phyloP scores from a whole-genome alignment of 2,888 invertebrate species.

The Ommatoiulus sabulosus region DNA sequence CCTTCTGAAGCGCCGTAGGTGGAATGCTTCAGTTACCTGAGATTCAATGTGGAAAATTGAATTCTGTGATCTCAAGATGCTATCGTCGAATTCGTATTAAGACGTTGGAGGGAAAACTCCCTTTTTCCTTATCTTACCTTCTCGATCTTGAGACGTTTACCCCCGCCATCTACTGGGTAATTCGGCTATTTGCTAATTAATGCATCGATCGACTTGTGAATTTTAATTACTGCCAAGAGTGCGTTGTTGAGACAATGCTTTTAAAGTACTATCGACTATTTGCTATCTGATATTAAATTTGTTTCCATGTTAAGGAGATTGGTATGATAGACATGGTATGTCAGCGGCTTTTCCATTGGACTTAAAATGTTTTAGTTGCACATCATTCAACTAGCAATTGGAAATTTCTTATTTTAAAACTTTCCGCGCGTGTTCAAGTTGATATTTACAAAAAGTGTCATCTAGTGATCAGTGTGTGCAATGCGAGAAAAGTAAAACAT shows the following conservation, averaged over 20 bases:
- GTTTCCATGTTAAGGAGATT: too few relatives aligned
- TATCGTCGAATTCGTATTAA: background rate
- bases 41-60: background rate
- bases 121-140: background rate
- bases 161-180: background rate
- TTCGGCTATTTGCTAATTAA: background rate
- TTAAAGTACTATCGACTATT: too few relatives aligned
- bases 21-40: background rate
- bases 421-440: too few relatives aligned
- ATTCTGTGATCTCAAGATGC: conserved; percentile 4
- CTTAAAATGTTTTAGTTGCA: too few relatives aligned
- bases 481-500: too few relatives aligned
- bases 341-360: too few relatives aligned
- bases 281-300: too few relatives aligned
- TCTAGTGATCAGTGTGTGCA: too few relatives aligned
- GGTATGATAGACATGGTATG: too few relatives aligned
- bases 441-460: too few relatives aligned
- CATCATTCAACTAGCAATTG: too few relatives aligned
- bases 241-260: background rate
- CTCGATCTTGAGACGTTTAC: background rate
- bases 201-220: background rate
- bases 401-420: too few relatives aligned
- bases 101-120: background rate
- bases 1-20: background rate
- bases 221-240: background rate